Conservation (phyloP, 37 sponge, comb jelly and placozoan genomes). For the Lycopodina hypogea region DNA sequence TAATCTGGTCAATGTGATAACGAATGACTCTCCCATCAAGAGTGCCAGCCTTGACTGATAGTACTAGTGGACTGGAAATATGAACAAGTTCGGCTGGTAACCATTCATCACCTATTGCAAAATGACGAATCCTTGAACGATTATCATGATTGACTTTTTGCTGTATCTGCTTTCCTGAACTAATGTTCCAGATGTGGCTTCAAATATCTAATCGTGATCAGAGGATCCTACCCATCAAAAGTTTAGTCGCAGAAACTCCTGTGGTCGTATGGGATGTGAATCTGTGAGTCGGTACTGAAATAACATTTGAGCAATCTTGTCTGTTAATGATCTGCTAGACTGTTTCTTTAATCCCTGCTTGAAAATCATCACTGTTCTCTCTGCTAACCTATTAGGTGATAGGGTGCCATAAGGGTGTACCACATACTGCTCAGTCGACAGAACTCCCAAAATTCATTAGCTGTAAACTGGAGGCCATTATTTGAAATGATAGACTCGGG, state of each 20-base stretch:
- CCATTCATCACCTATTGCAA: conserved; percentile 29
- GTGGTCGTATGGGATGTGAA: too few species aligned
- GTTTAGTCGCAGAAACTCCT: conserved; percentile 33
- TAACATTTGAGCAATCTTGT: conserved; percentile 31
- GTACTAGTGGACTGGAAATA: background rate
- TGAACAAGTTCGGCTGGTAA: background rate
- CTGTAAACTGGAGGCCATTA: conserved; percentile 39
- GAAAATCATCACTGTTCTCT: too few species aligned
- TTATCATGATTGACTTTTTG: conserved; percentile 19
- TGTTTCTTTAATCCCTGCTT: conserved; percentile 38
- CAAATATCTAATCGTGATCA: conserved; percentile 33
- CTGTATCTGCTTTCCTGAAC: conserved; percentile 13
- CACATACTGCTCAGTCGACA: background rate
- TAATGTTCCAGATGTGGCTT: conserved; percentile 17
- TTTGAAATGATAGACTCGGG: conserved; percentile 28
- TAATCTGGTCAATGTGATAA: conserved; percentile 25
- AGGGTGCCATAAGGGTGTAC: too few species aligned
- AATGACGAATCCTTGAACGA: background rate
- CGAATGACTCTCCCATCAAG: background rate
- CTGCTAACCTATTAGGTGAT: conserved; percentile 39
- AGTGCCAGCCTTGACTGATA: conserved; percentile 3
- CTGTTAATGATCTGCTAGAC: background rate
- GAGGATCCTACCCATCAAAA: conserved; percentile 40
- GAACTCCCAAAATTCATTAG: conserved; percentile 35
- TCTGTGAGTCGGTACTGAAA: conserved; percentile 37